Evolutionary conservation across 2,113 vertebrate species (phyloP).

Genomic region (Hippoglossus stenolepis): DNA sequence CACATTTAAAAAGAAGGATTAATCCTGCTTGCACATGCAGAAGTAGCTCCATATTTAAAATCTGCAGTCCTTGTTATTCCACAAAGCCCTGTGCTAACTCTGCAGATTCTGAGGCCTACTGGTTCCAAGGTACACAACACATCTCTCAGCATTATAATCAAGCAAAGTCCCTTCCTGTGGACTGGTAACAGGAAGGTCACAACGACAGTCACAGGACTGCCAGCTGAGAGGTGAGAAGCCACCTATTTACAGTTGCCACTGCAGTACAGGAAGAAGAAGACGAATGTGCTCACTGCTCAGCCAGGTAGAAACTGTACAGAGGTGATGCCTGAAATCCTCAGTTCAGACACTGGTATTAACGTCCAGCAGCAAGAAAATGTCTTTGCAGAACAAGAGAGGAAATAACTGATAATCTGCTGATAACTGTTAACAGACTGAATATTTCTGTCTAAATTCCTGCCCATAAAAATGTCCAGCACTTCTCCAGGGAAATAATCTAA

Average conservation of each 20-base stretch:
- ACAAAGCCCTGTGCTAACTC: conserved; percentile 56
- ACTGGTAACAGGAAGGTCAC: conserved; percentile 62
- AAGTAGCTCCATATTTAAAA: conserved; percentile 42
- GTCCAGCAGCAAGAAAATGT: background rate
- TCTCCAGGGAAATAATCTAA: background rate
- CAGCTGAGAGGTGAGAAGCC: conserved; percentile 31
- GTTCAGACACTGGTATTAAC: background rate
- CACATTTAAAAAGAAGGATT: conserved; percentile 7
- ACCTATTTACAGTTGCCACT: conserved; percentile 25
- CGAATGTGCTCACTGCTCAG: conserved; percentile 21
- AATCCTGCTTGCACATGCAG: conserved; percentile 32
- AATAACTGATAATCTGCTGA: background rate
- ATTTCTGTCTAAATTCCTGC: background rate
- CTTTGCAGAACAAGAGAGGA: background rate
- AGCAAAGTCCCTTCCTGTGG: conserved; percentile 69
- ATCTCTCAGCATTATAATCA: conserved; percentile 63
- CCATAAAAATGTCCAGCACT: background rate
- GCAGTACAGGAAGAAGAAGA: background rate
- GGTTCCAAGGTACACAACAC: conserved; percentile 71
- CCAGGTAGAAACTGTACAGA: background rate
- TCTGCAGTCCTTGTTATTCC: conserved; percentile 49
- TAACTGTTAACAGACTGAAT: background rate
- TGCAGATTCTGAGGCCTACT: conserved; percentile 62
- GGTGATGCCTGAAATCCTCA: conserved; percentile 10
- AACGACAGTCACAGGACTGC: conserved; percentile 53